Base-by-base conservation (phyloP, 2,113 vertebrate species). In the Cyprinus carpio region DNA sequence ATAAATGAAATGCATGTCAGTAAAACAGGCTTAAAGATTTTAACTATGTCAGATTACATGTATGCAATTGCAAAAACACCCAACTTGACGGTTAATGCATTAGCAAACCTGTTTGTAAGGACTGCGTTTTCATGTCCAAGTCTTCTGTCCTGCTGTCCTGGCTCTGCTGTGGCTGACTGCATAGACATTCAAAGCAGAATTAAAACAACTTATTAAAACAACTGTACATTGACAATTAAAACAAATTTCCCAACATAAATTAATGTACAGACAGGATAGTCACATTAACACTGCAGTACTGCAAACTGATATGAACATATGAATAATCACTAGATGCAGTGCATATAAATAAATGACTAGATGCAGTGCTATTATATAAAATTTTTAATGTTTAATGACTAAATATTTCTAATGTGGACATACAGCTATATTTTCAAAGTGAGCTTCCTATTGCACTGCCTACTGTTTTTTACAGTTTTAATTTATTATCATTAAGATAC, bases 161-260 rank as follows among this genome's bases (percentile, higher is more conserved):
- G 95, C 29, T 94, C 95, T 96, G 95, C 86, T 96, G 95, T 85
- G 96, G 92, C 88, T 94, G 95, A 90, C 96, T 97, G 84, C 64
- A 76, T 60, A 60, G 5, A 82, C 67, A 60, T n/a, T 13, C 27
- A 25, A 9, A 29, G 13, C 54, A 29, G 29, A 40, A 40, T 71
- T 71, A 71, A 71, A 71, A 40, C 67, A 71, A 11, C 64, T 1
- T n/a, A 40, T 71, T 71, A 71, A 71, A 71, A 40, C 67, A 71
- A 11, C 64, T 1, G 27, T 31, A 12, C 10, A 10, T 46, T 46
- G 51, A 23, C 67, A 31, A 67, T 31, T 43, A 37, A 69, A 69
- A 37, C 65, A 37, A 37, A 20, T 20, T 10, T 67, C 67, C 8
- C 8, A 71, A 12, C 34, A n/a, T 60, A 7, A 2, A 58, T n/a